A percentile compares a stretch with the other conserved stretches of the same genome.
phyloP scores from a whole-genome alignment of 2,888 invertebrate species.

The Girardia tigrina region DNA sequence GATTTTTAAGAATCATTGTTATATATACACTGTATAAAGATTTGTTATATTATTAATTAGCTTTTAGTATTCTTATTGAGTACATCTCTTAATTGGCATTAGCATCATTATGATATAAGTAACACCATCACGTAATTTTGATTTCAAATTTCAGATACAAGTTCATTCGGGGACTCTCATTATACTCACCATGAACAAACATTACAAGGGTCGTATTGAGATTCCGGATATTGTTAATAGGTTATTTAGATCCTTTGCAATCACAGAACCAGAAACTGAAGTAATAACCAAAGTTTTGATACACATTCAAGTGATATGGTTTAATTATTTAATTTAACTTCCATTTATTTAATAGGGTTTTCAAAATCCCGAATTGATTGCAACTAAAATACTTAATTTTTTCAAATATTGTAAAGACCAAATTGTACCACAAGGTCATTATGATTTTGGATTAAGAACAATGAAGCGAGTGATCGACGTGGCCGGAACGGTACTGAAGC shows the following conservation, averaged over 20 bases:
- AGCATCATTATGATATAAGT: no score
- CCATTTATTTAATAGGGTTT: not conserved
- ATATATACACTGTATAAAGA: no score
- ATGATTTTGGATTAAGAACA: not conserved
- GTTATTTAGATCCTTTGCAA: not conserved
- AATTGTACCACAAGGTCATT: not conserved
- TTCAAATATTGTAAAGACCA: not conserved
- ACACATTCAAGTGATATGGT: not conserved
- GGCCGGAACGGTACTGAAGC: not conserved
- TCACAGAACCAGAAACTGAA: not conserved
- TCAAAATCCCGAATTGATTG: not conserved
- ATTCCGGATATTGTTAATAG: not conserved
- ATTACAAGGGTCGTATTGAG: not conserved
- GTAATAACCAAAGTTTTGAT: slow-evolving; percentile 1
- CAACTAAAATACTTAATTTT: not conserved
- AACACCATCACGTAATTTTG: no score
- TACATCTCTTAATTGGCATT: no score
- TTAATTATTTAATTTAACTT: not conserved
- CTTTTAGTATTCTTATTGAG: no score
- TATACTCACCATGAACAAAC: not conserved
- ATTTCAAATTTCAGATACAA: not conserved
- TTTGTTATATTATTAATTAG: no score
- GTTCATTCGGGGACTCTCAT: not conserved
- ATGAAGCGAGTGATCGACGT: not conserved
- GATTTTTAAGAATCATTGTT: no score